A percentile compares a stretch with the other conserved stretches of the same genome.
Evolutionary conservation across 2,888 invertebrate genomes (phyloP).

Genomic region (Myathropa florea): DNA sequence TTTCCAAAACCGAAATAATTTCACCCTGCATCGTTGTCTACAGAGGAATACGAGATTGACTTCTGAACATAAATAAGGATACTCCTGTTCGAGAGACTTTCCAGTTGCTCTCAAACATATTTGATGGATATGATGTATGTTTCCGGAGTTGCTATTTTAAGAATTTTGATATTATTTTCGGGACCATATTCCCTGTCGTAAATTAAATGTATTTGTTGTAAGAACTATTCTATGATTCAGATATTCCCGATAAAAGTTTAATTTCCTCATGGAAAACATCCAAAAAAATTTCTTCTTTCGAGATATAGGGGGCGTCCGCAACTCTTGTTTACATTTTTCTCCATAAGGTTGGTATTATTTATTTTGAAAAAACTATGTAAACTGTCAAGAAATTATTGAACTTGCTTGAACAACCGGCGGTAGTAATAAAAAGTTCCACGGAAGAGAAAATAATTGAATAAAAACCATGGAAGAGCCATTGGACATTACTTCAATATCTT

Average conservation of each 20-base stretch:
- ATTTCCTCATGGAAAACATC: neutral
- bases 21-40: conserved; percentile 73
- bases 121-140: too few relatives aligned
- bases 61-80: neutral
- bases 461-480: conserved; percentile 72
- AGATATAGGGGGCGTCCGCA: neutral
- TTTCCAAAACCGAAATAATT: conserved; percentile 77
- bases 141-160: too few relatives aligned
- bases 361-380: conserved; percentile 45
- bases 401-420: neutral
- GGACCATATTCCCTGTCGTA: too few relatives aligned
- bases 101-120: neutral
- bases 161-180: too few relatives aligned
- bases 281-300: neutral
- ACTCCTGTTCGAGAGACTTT: neutral
- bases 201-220: too few relatives aligned
- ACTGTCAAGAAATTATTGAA: conserved; percentile 48
- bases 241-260: neutral
- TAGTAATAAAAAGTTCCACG: neutral
- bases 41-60: neutral
- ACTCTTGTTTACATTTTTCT: neutral
- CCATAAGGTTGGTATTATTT: conserved; percentile 1
- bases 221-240: neutral
- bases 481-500: conserved; percentile 73
- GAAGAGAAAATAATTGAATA: neutral